Conservation (phyloP, 2,113 vertebrate species). For the Lophotis ruficrista region DNA sequence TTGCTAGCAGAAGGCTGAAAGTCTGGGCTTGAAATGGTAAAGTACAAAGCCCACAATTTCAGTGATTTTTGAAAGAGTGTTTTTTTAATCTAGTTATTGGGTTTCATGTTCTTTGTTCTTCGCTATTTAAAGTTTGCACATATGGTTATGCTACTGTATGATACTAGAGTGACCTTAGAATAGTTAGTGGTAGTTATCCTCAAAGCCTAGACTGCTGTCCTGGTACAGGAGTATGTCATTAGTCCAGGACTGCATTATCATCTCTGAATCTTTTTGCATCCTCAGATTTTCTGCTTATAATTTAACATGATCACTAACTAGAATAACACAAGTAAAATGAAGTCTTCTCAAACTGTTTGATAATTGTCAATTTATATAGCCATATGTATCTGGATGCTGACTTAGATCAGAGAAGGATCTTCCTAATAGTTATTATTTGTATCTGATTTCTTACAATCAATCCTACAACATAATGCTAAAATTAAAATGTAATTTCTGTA, state of each 20-base stretch:
- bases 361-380: not conserved
- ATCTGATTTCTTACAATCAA: not conserved
- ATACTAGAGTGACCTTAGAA: not conserved
- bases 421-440: not conserved
- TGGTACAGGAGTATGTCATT: not conserved
- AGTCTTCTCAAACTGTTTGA: not conserved
- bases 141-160: not conserved
- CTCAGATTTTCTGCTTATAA: not conserved
- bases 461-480: not conserved
- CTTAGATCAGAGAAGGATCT: not conserved
- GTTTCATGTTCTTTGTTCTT: slow-evolving; percentile 6
- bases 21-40: not conserved
- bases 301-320: not conserved
- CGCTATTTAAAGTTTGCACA: not conserved
- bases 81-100: not conserved
- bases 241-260: not conserved
- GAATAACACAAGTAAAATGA: not conserved
- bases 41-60: not conserved
- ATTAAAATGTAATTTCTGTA: not conserved
- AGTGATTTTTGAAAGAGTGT: not conserved
- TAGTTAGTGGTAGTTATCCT: not conserved
- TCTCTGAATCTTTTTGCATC: not conserved
- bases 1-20: not conserved
- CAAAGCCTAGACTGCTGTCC: not conserved
- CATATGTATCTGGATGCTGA: not conserved